Evolutionary conservation across 2,888 invertebrate species (phyloP).

Genomic region (Bunonema sp.): DNA sequence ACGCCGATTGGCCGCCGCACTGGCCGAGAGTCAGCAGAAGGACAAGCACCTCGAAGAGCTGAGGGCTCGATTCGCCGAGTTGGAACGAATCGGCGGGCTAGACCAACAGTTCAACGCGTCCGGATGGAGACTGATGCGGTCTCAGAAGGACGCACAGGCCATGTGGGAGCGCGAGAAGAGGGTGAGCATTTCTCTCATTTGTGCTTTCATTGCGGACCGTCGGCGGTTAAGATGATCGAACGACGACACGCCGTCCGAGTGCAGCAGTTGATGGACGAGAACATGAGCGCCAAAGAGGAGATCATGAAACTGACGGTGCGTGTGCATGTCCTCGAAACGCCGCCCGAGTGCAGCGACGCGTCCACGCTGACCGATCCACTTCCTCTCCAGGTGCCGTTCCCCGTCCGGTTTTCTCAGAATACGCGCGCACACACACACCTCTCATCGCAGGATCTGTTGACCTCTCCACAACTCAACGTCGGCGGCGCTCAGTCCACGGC

Average conservation of each 20-base stretch:
- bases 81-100: slow-evolving; percentile 13
- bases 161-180: slow-evolving; percentile 17
- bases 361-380: slow-evolving; percentile 12
- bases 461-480: too few relatives aligned
- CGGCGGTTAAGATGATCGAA: slow-evolving; percentile 21
- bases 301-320: slow-evolving; percentile 6
- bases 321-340: too few relatives aligned
- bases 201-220: too few relatives aligned
- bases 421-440: too few relatives aligned
- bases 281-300: slow-evolving; percentile 19
- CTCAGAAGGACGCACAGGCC: slow-evolving; percentile 10
- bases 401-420: too few relatives aligned
- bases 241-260: slow-evolving; percentile 33
- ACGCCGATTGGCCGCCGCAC: too few relatives aligned
- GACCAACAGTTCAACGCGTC: slow-evolving; percentile 8
- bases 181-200: too few relatives aligned
- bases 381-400: too few relatives aligned
- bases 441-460: too few relatives aligned
- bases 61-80: slow-evolving; percentile 35
- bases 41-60: slow-evolving; percentile 34
- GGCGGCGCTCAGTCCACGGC: slow-evolving; percentile 1
- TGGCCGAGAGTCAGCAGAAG: too few relatives aligned
- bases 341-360: slow-evolving; percentile 9
- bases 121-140: slow-evolving; percentile 8
- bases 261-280: slow-evolving; percentile 34